Base-by-base conservation (phyloP, 2,797 vertebrate species). In the Brachyalestes nurse region DNA sequence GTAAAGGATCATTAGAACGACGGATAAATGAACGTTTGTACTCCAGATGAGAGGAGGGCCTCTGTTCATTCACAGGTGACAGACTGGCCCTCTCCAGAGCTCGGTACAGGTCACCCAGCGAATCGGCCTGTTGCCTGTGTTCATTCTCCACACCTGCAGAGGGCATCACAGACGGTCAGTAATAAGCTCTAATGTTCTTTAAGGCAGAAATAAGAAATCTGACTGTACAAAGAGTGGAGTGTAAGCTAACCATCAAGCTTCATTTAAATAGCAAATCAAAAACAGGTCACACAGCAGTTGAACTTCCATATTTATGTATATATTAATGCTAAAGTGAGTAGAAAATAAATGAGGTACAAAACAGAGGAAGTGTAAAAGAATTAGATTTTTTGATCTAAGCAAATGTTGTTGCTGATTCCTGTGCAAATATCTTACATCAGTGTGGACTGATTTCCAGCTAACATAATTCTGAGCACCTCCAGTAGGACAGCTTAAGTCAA, bases 1-100 rank as follows among this genome's bases (percentile, higher is more conserved):
- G 95, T 90, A 97, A 90, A 72, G 97, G 97, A 91, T 99, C 96
- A 4, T 96, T 97, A 89, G 95, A 96, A 86, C 97, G 93, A 84
- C 96, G 97, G 88, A 98, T 95, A 88, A 99, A 99, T 47, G 95
- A 97, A 80, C 96, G 95, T 89, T 97, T 98, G 91, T 97, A 99
- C 89, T 99, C 98, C 90, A 97, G 92, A 83, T 96, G 96, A 87
- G 93, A 94, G 91, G 96, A 92, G 91, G 97, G 95, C 83, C 95
- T 95, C 83, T 93, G 95, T 76, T 98, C 96, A 89, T 95, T 96
- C 75, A 97, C 91, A 49, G 93, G 95, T 80, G 96, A 96, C 90
- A 99, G 92, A 89, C 92, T 98, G 88, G 96, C 96, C 92, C 96
- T 95, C 90, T 98, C 97, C 94, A 99, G 91, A 81, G 97, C 97